phyloP scores from a whole-genome alignment of 2,888 invertebrate genomes.

The Eristalinus aeneus region DNA sequence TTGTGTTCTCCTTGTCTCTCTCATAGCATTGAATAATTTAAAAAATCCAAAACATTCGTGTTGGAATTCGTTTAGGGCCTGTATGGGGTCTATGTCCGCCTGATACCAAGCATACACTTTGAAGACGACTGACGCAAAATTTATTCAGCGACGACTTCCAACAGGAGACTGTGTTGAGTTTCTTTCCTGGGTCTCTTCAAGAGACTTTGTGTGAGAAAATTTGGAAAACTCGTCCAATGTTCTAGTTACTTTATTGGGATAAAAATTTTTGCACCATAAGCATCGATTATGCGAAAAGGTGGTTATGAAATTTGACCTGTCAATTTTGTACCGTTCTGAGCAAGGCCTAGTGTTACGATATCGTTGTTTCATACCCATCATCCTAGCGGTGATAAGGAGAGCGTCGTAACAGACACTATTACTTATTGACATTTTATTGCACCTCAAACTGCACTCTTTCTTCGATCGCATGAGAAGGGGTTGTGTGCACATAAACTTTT shows the following conservation, averaged over 20 bases:
- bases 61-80: slow-evolving; percentile 28
- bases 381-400: no score
- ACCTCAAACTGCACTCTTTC: slow-evolving; percentile 52
- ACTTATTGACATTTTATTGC: no score
- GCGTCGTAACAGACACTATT: no score
- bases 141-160: slow-evolving; percentile 8
- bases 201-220: no score
- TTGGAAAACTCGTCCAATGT: no score
- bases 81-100: slow-evolving; percentile 67
- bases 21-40: slow-evolving; percentile 35
- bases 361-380: background rate
- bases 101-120: slow-evolving; percentile 74
- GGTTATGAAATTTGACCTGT: background rate
- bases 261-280: background rate
- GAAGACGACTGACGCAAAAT: slow-evolving; percentile 74
- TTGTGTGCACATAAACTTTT: slow-evolving; percentile 19
- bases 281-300: slow-evolving; percentile 19
- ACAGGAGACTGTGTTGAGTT: background rate
- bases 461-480: slow-evolving; percentile 38
- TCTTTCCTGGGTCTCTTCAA: no score
- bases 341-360: background rate
- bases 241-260: no score
- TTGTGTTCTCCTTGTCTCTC: slow-evolving; percentile 3
- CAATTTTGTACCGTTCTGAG: background rate
- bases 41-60: slow-evolving; percentile 51